A percentile compares a stretch with the other conserved stretches of the same genome.
Evolutionary conservation across 2,113 vertebrate genomes (phyloP).

Genomic region (Sprattus sprattus): DNA sequence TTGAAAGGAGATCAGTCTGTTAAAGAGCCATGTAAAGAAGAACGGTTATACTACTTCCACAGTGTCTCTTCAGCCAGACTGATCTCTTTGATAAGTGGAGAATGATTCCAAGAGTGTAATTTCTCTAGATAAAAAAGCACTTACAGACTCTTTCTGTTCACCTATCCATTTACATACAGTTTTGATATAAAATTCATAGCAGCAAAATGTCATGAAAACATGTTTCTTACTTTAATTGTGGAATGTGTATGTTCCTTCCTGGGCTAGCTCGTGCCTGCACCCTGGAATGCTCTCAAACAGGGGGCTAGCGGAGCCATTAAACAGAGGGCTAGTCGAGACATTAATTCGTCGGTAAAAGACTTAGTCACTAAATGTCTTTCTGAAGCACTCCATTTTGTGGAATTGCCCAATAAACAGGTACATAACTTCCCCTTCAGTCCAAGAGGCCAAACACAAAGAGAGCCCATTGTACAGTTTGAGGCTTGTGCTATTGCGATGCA

Average conservation of each 20-base stretch:
- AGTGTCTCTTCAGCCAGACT: not conserved
- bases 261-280: not conserved
- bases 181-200: not conserved
- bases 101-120: not conserved
- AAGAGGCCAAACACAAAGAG: not conserved
- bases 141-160: not conserved
- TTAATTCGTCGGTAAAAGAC: not conserved
- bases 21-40: not conserved
- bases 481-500: constrained; percentile 20
- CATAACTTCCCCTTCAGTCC: not conserved
- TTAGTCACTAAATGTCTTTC: not conserved
- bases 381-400: not conserved
- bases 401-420: not conserved
- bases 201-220: not conserved
- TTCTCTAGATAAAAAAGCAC: not conserved
- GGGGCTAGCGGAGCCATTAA: not conserved
- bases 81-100: not conserved
- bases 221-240: not conserved
- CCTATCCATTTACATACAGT: not conserved
- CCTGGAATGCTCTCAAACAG: not conserved
- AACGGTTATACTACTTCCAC: not conserved
- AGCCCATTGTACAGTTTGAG: constrained; percentile 44
- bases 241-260: not conserved
- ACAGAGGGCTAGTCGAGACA: not conserved
- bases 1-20: not conserved